Evolutionary conservation across 2,888 invertebrate species (phyloP), one percentile per base, ranked within the genome.

Genomic region (Tiliacea citrago): DNA sequence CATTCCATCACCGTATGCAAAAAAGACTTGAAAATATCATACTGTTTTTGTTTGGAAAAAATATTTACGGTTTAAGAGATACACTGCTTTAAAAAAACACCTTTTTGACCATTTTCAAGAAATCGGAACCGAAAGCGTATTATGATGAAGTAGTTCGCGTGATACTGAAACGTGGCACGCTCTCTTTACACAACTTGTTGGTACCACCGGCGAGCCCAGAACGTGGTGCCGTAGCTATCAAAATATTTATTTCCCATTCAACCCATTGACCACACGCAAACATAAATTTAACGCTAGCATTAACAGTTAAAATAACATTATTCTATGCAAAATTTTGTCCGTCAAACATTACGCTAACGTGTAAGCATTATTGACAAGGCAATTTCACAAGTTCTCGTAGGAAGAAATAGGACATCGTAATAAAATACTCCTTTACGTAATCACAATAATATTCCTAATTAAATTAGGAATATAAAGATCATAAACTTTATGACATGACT

Each of bases 141-240:
- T 90, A 90, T 89, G 89, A 90, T 89, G 83, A 90, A 86, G 85
- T 89, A 85, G 88, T 87, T 91, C 66, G 88, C 91, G 85, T 92
- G 90, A 88, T 88, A 81, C 81, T 83, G 75, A 70, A 79, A 82
- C 80, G 62, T 71, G 70, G 67, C 76, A 62, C 65, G 73, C 76
- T 82, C 73, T 58, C 83, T 79, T 67, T 69, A 45, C 72, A 65
- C 69, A 72, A 51, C 68, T 66, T 73, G 61, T 67, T 73, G 47
- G 42, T 68, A 60, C 81, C 49, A 57, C 49, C 29, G 4, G 29
- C 24, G 9, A 68, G 13, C n/a, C 58, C 13, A 53, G 24, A 49
- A 68, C 51, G 35, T 53, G n/a, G 53, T 60, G 9, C 42, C 18
- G 5, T 71, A 55, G 57, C 65, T 79, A 68, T 65, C 69, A 45